Evolutionary conservation across 92 coral and sea anemone genomes (phyloP).

Genomic region (Porites divaricata): DNA sequence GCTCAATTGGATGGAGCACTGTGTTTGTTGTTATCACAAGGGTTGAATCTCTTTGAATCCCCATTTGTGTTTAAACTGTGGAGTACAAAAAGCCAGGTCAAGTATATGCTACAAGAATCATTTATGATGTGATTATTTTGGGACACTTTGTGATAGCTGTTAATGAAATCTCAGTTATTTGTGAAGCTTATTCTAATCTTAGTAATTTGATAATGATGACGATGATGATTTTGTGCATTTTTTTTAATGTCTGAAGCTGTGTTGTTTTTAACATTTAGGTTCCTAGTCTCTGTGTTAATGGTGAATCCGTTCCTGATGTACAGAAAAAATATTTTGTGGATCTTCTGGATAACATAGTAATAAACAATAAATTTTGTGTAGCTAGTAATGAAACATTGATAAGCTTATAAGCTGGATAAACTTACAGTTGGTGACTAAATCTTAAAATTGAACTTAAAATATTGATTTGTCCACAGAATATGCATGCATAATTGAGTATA

Average conservation of each 20-base stretch:
- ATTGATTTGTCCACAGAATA: too few species aligned
- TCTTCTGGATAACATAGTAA: constrained; percentile 86
- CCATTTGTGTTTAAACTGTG: too few species aligned
- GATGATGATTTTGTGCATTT: neutral
- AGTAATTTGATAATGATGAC: neutral
- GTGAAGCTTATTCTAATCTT: too few species aligned
- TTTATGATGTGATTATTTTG: too few species aligned
- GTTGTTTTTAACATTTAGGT: constrained; percentile 66
- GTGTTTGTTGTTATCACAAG: too few species aligned
- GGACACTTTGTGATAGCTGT: neutral
- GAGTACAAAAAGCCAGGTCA: too few species aligned
- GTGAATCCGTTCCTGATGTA: constrained; percentile 68
- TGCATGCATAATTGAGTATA: too few species aligned
- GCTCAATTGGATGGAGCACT: too few species aligned
- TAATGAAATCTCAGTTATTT: too few species aligned
- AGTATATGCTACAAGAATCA: too few species aligned
- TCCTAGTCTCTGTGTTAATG: constrained; percentile 88
- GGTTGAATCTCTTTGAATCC: too few species aligned
- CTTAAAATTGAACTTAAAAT: neutral
- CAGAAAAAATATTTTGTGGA: constrained; percentile 59
- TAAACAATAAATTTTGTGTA: neutral
- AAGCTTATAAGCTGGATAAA: neutral
- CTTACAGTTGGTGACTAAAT: neutral
- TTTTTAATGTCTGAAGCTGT: constrained; percentile 12
- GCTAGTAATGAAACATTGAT: neutral